Conservation (phyloP, 2,797 vertebrate species). For the Helostoma temminkii region DNA sequence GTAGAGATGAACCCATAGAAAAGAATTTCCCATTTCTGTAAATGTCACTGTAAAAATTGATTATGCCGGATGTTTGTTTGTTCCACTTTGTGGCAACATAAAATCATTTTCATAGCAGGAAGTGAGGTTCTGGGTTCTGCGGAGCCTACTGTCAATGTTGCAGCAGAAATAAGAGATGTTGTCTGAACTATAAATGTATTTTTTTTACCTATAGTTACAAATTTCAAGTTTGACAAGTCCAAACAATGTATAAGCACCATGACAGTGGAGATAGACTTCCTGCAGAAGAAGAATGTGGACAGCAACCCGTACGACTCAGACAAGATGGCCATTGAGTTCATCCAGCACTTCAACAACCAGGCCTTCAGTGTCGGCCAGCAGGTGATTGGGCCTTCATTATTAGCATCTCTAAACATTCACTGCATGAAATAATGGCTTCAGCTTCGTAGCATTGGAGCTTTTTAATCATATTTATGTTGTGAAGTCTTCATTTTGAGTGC, state of each 20-base stretch:
- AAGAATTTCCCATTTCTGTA: no score
- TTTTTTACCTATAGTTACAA: slow-evolving; percentile 78
- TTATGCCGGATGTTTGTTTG: no score
- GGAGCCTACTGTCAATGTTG: no score
- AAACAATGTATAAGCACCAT: slow-evolving; percentile 92
- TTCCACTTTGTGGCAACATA: no score
- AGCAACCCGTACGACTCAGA: slow-evolving; percentile 94
- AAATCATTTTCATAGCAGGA: no score
- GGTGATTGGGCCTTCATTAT: slow-evolving; percentile 74
- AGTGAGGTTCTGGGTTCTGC: no score
- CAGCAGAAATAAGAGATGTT: background rate
- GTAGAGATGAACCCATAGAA: no score
- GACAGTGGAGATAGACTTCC: slow-evolving; percentile 94
- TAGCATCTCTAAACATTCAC: background rate
- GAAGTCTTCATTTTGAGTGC: background rate
- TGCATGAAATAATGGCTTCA: background rate
- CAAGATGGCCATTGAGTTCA: slow-evolving; percentile 92
- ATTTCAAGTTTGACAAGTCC: slow-evolving; percentile 91
- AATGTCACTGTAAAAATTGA: no score
- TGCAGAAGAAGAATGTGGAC: slow-evolving; percentile 95
- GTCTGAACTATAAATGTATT: background rate
- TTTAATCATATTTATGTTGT: background rate
- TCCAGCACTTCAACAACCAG: slow-evolving; percentile 93
- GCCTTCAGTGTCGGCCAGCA: slow-evolving; percentile 92
- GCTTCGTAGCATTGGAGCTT: background rate